Conservation (phyloP, 2,888 invertebrate species). For the Calameuta idolon region DNA sequence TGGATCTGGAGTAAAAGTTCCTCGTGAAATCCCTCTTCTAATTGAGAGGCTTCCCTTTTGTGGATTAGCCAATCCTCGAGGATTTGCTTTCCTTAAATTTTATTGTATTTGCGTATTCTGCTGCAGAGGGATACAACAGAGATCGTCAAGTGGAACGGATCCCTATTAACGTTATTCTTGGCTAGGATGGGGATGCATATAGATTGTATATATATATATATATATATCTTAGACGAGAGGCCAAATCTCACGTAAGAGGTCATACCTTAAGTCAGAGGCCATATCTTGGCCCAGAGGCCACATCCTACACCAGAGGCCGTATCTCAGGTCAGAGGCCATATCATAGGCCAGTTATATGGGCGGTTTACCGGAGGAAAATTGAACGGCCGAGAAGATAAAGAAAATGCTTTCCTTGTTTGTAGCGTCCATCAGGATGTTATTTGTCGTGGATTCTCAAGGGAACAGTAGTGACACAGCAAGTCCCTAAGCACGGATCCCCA, state of each 20-base stretch:
- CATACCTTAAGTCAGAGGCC: too few species aligned
- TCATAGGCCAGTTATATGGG: background rate
- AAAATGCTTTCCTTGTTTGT: slow-evolving; percentile 2
- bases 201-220: too few species aligned
- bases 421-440: slow-evolving; percentile 47
- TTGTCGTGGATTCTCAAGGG: slow-evolving; percentile 48
- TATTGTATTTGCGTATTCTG: background rate
- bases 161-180: background rate
- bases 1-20: background rate
- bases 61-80: background rate
- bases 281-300: too few species aligned
- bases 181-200: background rate
- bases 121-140: background rate
- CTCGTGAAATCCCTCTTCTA: background rate
- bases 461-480: slow-evolving; percentile 34
- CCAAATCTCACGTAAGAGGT: too few species aligned
- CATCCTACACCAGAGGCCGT: too few species aligned
- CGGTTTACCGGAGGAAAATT: background rate
- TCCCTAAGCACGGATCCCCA: slow-evolving; percentile 28
- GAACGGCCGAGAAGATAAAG: background rate
- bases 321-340: too few species aligned
- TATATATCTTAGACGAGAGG: too few species aligned
- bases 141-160: background rate
- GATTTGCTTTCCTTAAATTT: background rate
- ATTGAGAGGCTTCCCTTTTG: background rate